A percentile compares a stretch with the other conserved stretches of the same genome.
Evolutionary conservation across 2,797 vertebrate genomes (phyloP).

Genomic region (Epinephelus awoara): DNA sequence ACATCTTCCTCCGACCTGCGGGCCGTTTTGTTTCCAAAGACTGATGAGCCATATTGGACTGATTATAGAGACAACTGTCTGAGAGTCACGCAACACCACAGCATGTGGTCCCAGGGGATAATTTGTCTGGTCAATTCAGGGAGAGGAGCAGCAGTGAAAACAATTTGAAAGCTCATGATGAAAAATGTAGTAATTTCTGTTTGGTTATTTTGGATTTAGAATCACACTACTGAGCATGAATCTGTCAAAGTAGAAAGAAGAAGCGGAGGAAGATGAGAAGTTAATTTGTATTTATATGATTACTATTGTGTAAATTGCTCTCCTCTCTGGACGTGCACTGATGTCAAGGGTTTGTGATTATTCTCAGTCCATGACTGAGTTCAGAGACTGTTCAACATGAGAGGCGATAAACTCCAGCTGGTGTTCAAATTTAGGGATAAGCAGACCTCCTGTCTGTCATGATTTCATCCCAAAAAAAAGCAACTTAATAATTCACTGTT

Average conservation of each 20-base stretch:
- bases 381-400: conserved; percentile 45
- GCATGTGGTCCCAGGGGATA: conserved; percentile 46
- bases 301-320: conserved; percentile 41
- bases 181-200: conserved; percentile 31
- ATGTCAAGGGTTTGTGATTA: conserved; percentile 53
- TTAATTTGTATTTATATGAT: conserved; percentile 60
- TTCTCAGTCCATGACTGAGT: conserved; percentile 41
- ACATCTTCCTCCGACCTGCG: conserved; percentile 38
- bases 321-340: conserved; percentile 29
- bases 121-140: conserved; percentile 46
- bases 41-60: conserved; percentile 69
- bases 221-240: conserved; percentile 17
- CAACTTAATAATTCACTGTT: conserved; percentile 36
- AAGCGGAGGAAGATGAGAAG: conserved; percentile 23
- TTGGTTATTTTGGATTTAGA: conserved; percentile 47
- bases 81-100: conserved; percentile 69
- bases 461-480: conserved; percentile 35
- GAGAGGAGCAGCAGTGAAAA: conserved; percentile 44
- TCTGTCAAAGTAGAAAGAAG: conserved; percentile 26
- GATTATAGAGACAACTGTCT: conserved; percentile 74
- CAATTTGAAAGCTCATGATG: conserved; percentile 31
- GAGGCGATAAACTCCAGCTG: conserved; percentile 55
- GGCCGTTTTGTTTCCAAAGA: conserved; percentile 56
- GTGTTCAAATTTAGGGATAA: conserved; percentile 41
- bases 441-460: conserved; percentile 32